These are phyloP conservation scores for Epistrophella euchroma DNA, from an alignment of 2,888 invertebrate genomes.

Conservation along the genomic window DNA sequence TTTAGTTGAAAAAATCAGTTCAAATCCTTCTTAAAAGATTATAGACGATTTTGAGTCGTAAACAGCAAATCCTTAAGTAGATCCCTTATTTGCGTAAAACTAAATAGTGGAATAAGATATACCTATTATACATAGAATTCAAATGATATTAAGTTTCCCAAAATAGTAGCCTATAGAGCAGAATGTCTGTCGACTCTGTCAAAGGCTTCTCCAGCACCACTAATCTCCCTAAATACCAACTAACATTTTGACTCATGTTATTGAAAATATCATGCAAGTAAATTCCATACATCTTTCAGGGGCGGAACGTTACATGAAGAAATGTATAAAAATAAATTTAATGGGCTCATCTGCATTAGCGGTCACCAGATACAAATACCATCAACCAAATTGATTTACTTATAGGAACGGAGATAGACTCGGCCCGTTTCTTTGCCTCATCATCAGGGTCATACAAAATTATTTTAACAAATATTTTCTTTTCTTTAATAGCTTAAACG, in stretches of 20 bases:
- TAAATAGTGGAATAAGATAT: constrained; percentile 19
- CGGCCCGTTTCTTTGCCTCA: no score
- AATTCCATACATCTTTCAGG: neutral
- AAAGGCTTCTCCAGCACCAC: constrained; percentile 1
- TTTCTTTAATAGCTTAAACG: no score
- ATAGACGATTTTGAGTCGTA: neutral
- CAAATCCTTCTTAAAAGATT: constrained; percentile 23
- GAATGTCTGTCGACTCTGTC: constrained; percentile 25
- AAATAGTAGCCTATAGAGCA: constrained; percentile 6
- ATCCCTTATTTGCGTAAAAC: constrained; percentile 16
- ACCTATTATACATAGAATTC: constrained; percentile 2
- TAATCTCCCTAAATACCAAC: neutral
- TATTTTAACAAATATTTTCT: no score
- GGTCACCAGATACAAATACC: no score
- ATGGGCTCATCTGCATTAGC: neutral
- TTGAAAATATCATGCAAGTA: neutral
- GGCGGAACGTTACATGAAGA: neutral
- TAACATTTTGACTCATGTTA: neutral
- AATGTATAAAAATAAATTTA: neutral
- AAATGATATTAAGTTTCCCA: constrained; percentile 1
- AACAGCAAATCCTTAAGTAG: constrained; percentile 11
- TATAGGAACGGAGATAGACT: no score
- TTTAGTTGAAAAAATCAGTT: neutral
- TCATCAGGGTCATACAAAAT: no score
- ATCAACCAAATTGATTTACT: no score